Conservation (phyloP, 2,888 invertebrate species). For the Bombylius discolor region DNA sequence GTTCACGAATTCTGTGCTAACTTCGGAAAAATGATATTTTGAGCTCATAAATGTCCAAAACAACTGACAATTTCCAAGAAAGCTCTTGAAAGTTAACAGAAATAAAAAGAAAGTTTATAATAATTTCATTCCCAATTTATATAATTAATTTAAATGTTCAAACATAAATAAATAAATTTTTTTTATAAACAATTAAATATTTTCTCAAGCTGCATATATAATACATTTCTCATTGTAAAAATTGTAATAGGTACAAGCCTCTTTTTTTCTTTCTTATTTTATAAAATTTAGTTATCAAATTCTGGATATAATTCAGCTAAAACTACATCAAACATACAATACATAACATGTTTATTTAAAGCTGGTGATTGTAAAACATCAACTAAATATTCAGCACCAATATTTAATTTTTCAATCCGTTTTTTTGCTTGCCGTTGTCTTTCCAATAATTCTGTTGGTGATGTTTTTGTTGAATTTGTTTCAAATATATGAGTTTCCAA, state of each 20-base stretch:
- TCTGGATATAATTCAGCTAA: conserved; percentile 67
- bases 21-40: no score
- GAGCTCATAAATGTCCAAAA: no score
- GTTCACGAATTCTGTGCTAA: no score
- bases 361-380: conserved; percentile 42
- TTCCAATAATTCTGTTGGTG: conserved; percentile 26
- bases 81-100: no score
- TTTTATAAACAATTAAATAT: neutral
- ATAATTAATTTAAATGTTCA: no score
- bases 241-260: neutral
- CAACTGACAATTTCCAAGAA: no score
- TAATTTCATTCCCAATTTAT: no score
- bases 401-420: conserved; percentile 31
- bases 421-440: conserved; percentile 35
- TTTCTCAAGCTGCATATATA: no score
- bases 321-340: conserved; percentile 64
- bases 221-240: no score
- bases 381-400: conserved; percentile 38
- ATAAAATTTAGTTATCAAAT: conserved; percentile 25
- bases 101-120: no score
- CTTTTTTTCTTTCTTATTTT: neutral
- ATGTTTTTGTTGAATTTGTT: conserved; percentile 21
- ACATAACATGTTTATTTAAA: conserved; percentile 57
- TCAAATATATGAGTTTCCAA: conserved; percentile 40
- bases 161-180: no score